Percentiles rank a stretch among this genome's conserved stretches.
These are phyloP conservation scores for Lagorchestes hirsutus DNA, from an alignment of 2,797 vertebrate genomes.

Conservation along the genomic window DNA sequence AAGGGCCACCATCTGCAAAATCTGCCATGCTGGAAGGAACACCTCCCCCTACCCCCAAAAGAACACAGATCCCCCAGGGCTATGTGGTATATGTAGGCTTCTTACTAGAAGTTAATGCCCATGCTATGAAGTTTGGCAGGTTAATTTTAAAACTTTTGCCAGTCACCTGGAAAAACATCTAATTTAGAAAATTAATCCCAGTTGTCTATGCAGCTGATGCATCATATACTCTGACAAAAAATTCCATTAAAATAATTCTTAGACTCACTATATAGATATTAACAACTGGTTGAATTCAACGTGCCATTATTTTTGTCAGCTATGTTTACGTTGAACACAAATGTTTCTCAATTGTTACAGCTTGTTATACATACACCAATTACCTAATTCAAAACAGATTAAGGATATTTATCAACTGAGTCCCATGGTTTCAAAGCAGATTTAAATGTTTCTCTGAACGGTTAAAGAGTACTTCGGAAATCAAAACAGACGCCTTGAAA, in stretches of 20 bases:
- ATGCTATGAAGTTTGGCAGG: neutral
- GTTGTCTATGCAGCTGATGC: slow-evolving; percentile 10
- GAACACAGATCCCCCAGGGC: neutral
- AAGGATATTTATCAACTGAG: neutral
- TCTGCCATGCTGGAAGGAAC: neutral
- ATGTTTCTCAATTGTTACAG: slow-evolving; percentile 10
- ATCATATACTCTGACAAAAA: slow-evolving; percentile 27
- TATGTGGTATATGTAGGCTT: neutral
- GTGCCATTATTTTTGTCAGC: neutral
- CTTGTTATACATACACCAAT: slow-evolving; percentile 19
- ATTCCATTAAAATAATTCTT: neutral
- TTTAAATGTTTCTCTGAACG: neutral
- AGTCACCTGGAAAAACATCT: slow-evolving; percentile 35
- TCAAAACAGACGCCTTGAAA: neutral
- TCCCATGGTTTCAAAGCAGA: slow-evolving; percentile 18
- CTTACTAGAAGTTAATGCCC: neutral
- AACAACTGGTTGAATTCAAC: neutral
- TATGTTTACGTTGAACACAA: slow-evolving; percentile 40
- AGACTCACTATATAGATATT: neutral
- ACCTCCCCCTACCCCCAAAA: neutral
- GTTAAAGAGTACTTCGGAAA: neutral
- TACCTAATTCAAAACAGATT: slow-evolving; percentile 20
- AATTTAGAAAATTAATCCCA: slow-evolving; percentile 41
- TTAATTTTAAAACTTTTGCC: slow-evolving; percentile 7
- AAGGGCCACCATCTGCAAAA: neutral